Base-by-base conservation (phyloP, 2,113 vertebrate species). In the Oryzias celebensis region DNA sequence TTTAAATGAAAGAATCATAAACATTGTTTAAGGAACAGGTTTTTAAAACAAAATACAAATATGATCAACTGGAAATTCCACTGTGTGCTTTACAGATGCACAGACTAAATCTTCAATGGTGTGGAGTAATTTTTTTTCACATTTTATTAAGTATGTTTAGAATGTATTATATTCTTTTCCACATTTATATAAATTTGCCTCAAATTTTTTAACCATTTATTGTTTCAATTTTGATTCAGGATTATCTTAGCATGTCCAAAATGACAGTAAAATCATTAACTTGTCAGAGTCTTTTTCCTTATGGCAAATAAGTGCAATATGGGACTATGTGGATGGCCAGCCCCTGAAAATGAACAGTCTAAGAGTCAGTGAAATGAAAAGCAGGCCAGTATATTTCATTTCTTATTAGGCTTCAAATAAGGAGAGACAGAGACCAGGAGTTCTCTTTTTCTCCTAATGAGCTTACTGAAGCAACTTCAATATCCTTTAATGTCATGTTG, bases 401-500 rank as follows among this genome's bases (percentile, higher is more conserved):
- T 77, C 75, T 86, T 80, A 88, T 90, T 87, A 71, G 81, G 17
- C 67, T 48, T 53, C 58, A 56, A 60, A 68, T 52, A n/a, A 58
- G 61, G 46, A 63, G 53, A 61, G 73, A 73, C 64, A 83, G 74
- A 78, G 72, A 86, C 80, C 71, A 54, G 76, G 77, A 86, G 73
- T 77, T 62, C 62, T 71, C 72, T 71, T 77, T 58, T 47, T n/a
- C 26, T 16, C 58, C 54, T 81, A 90, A 90, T 86, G 85, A 92
- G 87, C 78, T 84, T 85, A 76, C 78, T 82, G 77, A 90, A 89
- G 87, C 87, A 90, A 87, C 86, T 90, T 90, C 89, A 85, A 91
- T 90, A 89, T 89, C 86, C 88, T 88, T 71, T 82, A 86, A 91
- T 89, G 90, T 92, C 90, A 92, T 86, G 88, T 87, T 87, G 88